Evolutionary conservation across 2,888 invertebrate species (phyloP).

Genomic region (Cantharis nigra): DNA sequence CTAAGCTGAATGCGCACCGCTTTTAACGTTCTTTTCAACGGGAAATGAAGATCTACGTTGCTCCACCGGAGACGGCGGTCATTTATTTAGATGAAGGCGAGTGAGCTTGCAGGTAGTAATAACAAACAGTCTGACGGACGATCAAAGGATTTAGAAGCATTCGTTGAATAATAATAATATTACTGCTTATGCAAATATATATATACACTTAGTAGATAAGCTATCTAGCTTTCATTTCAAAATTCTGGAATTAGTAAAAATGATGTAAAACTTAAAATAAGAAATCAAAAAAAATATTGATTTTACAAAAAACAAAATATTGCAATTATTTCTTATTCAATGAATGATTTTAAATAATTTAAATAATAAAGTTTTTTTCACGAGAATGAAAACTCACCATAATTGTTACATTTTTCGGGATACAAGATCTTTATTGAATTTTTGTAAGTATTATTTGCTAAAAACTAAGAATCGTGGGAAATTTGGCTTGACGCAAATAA

Average conservation of each 20-base stretch:
- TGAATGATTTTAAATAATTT: no score
- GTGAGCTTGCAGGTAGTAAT: conserved; percentile 43
- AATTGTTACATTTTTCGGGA: no score
- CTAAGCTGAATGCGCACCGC: conserved; percentile 33
- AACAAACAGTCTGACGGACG: conserved; percentile 35
- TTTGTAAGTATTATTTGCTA: no score
- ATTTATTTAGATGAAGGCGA: conserved; percentile 42
- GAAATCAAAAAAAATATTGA: no score
- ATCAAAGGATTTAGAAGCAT: conserved; percentile 34
- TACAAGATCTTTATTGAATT: no score
- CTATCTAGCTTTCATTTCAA: not conserved
- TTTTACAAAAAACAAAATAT: no score
- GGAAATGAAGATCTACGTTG: conserved; percentile 50
- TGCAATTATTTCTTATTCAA: no score
- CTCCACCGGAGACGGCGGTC: conserved; percentile 44
- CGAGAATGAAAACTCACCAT: no score
- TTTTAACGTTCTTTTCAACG: conserved; percentile 37
- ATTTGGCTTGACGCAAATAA: no score
- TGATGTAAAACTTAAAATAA: no score
- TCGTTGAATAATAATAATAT: conserved; percentile 27
- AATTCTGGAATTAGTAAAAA: not conserved
- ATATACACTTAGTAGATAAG: not conserved
- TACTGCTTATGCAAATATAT: conserved; percentile 12
- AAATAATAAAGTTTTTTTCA: no score
- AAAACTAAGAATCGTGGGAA: no score